Conservation (phyloP, 1,140 invertebrate genomes). For the Listronotus bonariensis region DNA sequence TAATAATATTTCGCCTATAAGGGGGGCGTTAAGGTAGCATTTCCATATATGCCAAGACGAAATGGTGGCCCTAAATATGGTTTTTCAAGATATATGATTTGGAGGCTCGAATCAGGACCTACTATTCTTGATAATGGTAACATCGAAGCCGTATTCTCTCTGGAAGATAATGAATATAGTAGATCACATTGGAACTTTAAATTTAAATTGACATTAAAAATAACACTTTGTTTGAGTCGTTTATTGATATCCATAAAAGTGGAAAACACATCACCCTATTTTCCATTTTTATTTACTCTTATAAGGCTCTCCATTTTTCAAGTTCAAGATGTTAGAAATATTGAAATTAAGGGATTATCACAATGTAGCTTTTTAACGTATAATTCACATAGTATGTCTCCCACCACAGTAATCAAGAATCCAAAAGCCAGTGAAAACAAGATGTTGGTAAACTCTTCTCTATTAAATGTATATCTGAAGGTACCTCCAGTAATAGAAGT, state of each 20-base stretch:
- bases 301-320: constrained; percentile 31
- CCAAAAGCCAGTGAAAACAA: too few species aligned
- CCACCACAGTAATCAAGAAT: too few species aligned
- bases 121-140: constrained; percentile 21
- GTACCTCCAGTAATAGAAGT: too few species aligned
- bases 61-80: constrained; percentile 39
- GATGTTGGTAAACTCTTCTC: too few species aligned
- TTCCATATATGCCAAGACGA: constrained; percentile 36
- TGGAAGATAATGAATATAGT: constrained; percentile 31
- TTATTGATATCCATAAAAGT: constrained; percentile 24
- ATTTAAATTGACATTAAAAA: constrained; percentile 32
- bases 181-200: constrained; percentile 38
- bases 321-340: constrained; percentile 30
- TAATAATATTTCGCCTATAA: constrained; percentile 21
- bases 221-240: constrained; percentile 9
- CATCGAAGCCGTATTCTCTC: constrained; percentile 23
- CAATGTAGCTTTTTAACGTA: too few species aligned
- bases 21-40: constrained; percentile 40
- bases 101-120: constrained; percentile 36
- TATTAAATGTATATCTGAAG: too few species aligned
- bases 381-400: too few species aligned
- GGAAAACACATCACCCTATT: constrained; percentile 26
- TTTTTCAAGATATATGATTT: constrained; percentile 38
- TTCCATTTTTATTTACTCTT: constrained; percentile 31
- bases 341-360: constrained; percentile 18